These are phyloP conservation scores for Eupsilia transversa DNA, from an alignment of 2,888 invertebrate genomes.

Conservation along the genomic window DNA sequence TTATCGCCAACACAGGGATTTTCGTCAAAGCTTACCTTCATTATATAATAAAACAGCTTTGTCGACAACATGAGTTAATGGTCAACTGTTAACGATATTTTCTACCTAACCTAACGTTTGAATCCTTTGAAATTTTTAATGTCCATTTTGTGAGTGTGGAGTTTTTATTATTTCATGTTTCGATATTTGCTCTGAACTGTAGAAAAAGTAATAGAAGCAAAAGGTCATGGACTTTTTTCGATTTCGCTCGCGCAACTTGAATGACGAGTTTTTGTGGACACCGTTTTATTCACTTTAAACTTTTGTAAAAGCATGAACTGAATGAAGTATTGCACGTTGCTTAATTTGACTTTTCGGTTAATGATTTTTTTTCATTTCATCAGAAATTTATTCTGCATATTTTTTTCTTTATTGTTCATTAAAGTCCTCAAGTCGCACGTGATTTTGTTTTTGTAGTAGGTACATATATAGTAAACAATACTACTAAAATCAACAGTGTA, in stretches of 20 bases:
- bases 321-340: not conserved
- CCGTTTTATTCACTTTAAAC: not conserved
- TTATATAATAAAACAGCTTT: slow-evolving; percentile 25
- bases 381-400: not conserved
- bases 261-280: not conserved
- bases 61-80: slow-evolving; percentile 7
- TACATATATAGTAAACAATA: not conserved
- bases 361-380: no score
- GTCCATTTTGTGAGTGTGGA: slow-evolving; percentile 4
- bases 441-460: not conserved
- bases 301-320: not conserved
- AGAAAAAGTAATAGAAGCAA: slow-evolving; percentile 8
- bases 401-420: not conserved
- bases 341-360: not conserved
- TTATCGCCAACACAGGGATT: slow-evolving; percentile 30
- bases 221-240: slow-evolving; percentile 1
- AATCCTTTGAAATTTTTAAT: slow-evolving; percentile 15
- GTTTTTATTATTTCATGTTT: slow-evolving; percentile 6
- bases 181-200: not conserved
- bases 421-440: no score
- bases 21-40: slow-evolving; percentile 4
- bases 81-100: slow-evolving; percentile 14
- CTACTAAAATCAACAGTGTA: slow-evolving; percentile 12
- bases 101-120: not conserved
- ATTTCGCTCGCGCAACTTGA: slow-evolving; percentile 1